Conservation (phyloP, 2,888 invertebrate genomes). For the Folsomia manolachei region DNA sequence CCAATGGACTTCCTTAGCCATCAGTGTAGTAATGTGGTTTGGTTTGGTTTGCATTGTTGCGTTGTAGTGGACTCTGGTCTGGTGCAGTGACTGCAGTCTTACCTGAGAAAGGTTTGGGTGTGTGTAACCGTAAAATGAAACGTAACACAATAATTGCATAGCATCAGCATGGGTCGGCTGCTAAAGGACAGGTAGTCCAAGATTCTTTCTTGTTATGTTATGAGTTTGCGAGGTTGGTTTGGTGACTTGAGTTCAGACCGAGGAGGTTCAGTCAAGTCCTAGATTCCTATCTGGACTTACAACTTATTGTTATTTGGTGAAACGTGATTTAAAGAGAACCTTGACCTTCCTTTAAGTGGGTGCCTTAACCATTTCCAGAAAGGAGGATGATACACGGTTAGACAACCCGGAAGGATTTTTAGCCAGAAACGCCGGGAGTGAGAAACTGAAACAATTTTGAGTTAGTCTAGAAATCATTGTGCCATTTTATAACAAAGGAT, state of each 20-base stretch:
- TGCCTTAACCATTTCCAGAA: not conserved
- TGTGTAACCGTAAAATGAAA: slow-evolving; percentile 1
- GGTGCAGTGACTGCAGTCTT: not conserved
- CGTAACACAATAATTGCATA: not conserved
- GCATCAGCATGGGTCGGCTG: not conserved
- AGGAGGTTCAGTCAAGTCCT: slow-evolving; percentile 19
- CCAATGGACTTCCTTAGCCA: no score
- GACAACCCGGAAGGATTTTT: slow-evolving; percentile 5
- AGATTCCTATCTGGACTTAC: slow-evolving; percentile 23
- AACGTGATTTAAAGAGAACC: slow-evolving; percentile 12
- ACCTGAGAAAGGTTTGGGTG: not conserved
- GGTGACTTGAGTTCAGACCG: not conserved
- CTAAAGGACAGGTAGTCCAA: not conserved
- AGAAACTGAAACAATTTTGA: no score
- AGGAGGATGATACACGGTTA: no score
- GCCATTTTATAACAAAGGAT: no score
- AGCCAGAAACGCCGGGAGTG: no score
- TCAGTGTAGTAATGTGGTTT: no score
- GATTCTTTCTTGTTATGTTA: not conserved
- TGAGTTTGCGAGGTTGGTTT: not conserved
- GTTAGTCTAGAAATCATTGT: not conserved
- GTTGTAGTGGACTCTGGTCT: not conserved
- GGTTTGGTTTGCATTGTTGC: not conserved
- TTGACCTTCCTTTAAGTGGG: slow-evolving; percentile 7
- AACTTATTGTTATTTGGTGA: not conserved